Evolutionary conservation across 2,797 vertebrate species (phyloP), one percentile per base, ranked within the genome.

Genomic region (Pipistrellus kuhlii): DNA sequence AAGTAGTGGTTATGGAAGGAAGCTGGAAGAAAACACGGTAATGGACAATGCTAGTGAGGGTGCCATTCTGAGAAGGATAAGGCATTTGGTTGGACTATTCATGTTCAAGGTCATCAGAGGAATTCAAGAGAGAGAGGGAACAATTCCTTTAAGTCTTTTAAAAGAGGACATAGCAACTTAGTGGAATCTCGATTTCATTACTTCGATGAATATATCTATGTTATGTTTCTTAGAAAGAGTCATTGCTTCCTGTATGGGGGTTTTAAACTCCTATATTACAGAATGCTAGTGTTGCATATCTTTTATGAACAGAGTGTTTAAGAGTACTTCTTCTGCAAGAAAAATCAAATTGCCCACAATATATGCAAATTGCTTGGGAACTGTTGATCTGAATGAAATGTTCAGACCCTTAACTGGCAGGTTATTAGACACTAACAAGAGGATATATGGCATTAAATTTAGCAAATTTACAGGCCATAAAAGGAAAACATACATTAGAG

Each of bases 381-480:
- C 15, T 78, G 23, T 95, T 85, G 87, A 91, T 95, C 38, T 85
- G 85, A 97, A 95, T 83, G 93, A 94, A 94, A 92, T 94, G 78
- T 76, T 88, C 44, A 71, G 77, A 88, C 12, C 20, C 48, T 94
- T 87, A 89, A 91, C 73, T 94, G 87, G 94, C 73, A 95, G 84
- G 87, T 93, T 90, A 95, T 94, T 95, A 94, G 38, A 93, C 71
- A 82, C n/a, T 93, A 89, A 81, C 30, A 71, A 51, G 25, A 77
- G 32, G 87, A 93, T 93, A 91, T 76, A 92, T 21, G 11, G n/a
- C 10, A 72, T 86, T 92, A 32, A 2, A 32, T 80, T 93, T 53
- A 64, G 41, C 59, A 91, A 91, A 93, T 91, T 87, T 78, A 90
- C 10, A 81, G 57, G 23, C 27, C 41, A 85, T 76, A 90, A 90